A percentile compares a stretch with the other conserved stretches of the same genome.
Evolutionary conservation across 1,140 invertebrate species (phyloP).

Genomic region (Eufriesea mexicana): DNA sequence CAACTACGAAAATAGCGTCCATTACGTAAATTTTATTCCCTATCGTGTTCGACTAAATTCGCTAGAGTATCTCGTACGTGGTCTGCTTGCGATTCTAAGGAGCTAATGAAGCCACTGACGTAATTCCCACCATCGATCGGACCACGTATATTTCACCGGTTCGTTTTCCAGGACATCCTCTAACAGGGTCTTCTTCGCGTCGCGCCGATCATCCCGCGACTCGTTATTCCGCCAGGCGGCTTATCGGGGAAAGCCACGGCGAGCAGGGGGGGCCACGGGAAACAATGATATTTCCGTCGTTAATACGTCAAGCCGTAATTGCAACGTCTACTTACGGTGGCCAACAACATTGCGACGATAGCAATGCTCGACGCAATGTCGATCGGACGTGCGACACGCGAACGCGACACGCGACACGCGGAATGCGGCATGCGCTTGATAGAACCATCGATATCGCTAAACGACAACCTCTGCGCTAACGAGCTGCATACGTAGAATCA

Average conservation of each 20-base stretch:
- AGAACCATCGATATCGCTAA: background rate
- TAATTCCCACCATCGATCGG: constrained; percentile 21
- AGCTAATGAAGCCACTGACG: background rate
- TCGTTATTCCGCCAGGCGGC: no score
- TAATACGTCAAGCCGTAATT: background rate
- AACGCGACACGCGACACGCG: background rate
- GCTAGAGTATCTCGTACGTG: background rate
- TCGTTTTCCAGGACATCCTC: background rate
- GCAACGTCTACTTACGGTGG: background rate
- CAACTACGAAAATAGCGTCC: constrained; percentile 10
- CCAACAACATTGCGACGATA: background rate
- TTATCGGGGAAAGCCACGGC: no score
- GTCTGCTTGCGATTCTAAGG: background rate
- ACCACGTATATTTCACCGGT: background rate
- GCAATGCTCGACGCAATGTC: background rate
- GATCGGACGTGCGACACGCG: background rate
- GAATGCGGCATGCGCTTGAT: background rate
- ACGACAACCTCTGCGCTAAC: background rate
- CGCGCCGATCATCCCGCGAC: no score
- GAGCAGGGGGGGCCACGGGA: no score
- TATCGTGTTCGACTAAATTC: constrained; percentile 1
- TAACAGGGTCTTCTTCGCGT: no score
- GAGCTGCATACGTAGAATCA: background rate
- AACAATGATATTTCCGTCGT: background rate
- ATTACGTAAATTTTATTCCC: constrained; percentile 51